Evolutionary conservation across 1,140 invertebrate genomes (phyloP).

Genomic region (Homarus americanus): DNA sequence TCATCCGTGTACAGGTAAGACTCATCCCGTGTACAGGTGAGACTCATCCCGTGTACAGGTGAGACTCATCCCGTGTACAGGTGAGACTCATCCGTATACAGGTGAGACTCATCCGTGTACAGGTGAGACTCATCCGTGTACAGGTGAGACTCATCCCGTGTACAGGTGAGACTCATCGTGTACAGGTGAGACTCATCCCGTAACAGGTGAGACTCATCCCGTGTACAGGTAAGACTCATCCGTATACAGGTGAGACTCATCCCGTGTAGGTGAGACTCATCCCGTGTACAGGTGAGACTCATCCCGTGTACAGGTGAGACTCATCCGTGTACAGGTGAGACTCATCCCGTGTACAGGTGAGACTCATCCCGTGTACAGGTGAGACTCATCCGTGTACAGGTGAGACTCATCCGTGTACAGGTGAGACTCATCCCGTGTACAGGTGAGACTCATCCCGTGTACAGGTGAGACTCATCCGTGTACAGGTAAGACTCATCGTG

Average conservation of each 20-base stretch:
- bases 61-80: neutral
- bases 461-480: too few relatives aligned
- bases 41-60: slow-evolving; percentile 51
- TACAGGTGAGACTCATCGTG: slow-evolving; percentile 27
- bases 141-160: too few relatives aligned
- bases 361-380: neutral
- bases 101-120: too few relatives aligned
- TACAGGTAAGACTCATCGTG: too few relatives aligned
- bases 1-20: slow-evolving; percentile 50
- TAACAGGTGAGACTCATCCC: slow-evolving; percentile 17
- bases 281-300: slow-evolving; percentile 36
- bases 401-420: neutral
- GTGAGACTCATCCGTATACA: too few relatives aligned
- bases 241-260: slow-evolving; percentile 26
- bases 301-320: too few relatives aligned
- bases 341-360: slow-evolving; percentile 52
- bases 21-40: too few relatives aligned
- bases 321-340: too few relatives aligned
- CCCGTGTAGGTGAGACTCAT: too few relatives aligned
- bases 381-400: slow-evolving; percentile 46
- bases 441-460: slow-evolving; percentile 4
- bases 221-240: too few relatives aligned
- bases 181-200: too few relatives aligned
- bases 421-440: slow-evolving; percentile 32
- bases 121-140: slow-evolving; percentile 8